A percentile compares a stretch with the other conserved stretches of the same genome.
phyloP scores from a whole-genome alignment of 2,888 invertebrate species.

The Drosophila diplacantha region DNA sequence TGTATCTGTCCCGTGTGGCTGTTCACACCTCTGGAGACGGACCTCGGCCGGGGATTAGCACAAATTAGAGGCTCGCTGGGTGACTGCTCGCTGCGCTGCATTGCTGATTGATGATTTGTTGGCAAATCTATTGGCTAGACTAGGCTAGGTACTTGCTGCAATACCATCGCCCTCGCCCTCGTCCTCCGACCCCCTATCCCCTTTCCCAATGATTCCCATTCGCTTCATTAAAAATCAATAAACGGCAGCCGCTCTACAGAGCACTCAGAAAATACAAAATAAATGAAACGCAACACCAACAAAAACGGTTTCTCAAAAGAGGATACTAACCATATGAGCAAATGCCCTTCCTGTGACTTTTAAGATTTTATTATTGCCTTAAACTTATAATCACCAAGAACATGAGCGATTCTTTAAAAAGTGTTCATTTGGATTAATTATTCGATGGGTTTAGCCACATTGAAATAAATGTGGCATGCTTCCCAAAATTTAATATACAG shows the following conservation, averaged over 20 bases:
- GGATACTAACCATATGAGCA: too few relatives aligned
- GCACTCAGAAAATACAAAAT: background rate
- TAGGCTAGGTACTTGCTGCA: slow-evolving; percentile 26
- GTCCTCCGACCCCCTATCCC: background rate
- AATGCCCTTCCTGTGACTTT: background rate
- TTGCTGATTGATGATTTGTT: slow-evolving; percentile 67
- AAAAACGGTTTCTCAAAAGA: background rate
- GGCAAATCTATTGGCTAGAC: slow-evolving; percentile 64
- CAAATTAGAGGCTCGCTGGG: slow-evolving; percentile 42
- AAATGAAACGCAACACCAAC: background rate
- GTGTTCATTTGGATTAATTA: too few relatives aligned
- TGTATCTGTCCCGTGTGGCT: slow-evolving; percentile 40
- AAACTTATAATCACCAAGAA: too few relatives aligned
- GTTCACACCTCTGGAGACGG: slow-evolving; percentile 52
- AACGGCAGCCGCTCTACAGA: slow-evolving; percentile 53
- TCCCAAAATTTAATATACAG: too few relatives aligned
- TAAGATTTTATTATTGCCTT: background rate
- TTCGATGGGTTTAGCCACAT: too few relatives aligned
- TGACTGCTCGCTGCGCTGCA: slow-evolving; percentile 2
- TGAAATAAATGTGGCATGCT: too few relatives aligned
- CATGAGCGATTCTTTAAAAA: too few relatives aligned
- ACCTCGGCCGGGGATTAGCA: slow-evolving; percentile 34
- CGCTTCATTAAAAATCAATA: slow-evolving; percentile 76
- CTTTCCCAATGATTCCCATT: slow-evolving; percentile 46
- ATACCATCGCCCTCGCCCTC: too few relatives aligned